Base-by-base conservation (phyloP, 2,797 vertebrate genomes). In the Caiman crocodilus region DNA sequence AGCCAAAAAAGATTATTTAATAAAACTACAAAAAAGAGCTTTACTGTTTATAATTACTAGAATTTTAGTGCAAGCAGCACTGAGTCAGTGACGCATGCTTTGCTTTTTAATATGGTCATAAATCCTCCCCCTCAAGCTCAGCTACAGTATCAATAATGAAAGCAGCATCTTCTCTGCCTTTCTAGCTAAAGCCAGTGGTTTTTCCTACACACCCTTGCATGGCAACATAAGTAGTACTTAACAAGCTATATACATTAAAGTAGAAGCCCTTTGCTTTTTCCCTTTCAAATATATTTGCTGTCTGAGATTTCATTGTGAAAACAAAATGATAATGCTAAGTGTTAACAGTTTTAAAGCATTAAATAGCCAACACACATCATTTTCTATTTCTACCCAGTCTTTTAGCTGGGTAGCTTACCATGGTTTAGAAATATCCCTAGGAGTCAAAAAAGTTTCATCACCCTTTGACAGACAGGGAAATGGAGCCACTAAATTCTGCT, bases 21-120 rank as follows among this genome's bases (percentile, higher is more conserved):
- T 56, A 1, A 89, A 95, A 91, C 87, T 85, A 89, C 32, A 84
- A 93, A 77, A 94, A 95, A 61, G 59, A 91, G 85, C 92, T 94
- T 92, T 95, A 93, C 75, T 95, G 90, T 90, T 95, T 93, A 61
- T 76, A 93, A 90, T 55, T 76, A 94, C 73, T 90, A 87, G 61
- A 93, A 92, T 82, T 92, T 89, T 91, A 85, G 50, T 96, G 79
- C 28, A 14, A 95, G 87, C 85, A 91, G 93, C 74, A 92, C 69
- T 75, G 76, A 95, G 75, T 78, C 83, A 93, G 61, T 97, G 97
- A 97, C 81, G 95, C 94, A 96, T 95, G 78, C 88, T 93, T 92
- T 91, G 88, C 94, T 96, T 91, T 95, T 96, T 94, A 96, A 95
- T 92, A 96, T 90, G 90, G 90, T 95, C 95, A 90, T 94, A 93